Evolutionary conservation across 2,888 invertebrate species (phyloP), one percentile per base, ranked within the genome.

Genomic region (Muschampia plurimacula): DNA sequence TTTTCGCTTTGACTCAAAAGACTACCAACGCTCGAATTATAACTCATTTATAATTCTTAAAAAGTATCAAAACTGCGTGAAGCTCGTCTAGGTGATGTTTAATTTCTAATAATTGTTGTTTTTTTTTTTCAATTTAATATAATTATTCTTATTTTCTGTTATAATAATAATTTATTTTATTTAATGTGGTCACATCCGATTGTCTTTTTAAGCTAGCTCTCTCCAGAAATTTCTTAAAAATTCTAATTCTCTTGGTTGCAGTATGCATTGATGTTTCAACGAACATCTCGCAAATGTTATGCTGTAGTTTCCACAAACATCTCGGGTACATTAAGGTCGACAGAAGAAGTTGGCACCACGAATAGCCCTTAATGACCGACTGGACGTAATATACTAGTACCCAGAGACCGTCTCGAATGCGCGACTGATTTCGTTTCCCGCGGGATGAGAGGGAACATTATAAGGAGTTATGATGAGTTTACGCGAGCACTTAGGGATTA

Each of bases 281-380:
- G 8, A 22, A 15, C 15, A 22, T 52, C 52, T 52, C n/a, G 15
- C 9, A 52, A 52, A 52, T 52, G 52, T 52, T 52, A 9, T 2
- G 22, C 15, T 6, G 15, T 15, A 9, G 15, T 52, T 8, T 52
- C 59, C 32, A 60, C 52, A 69, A 36, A 46, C 55, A 65, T 62
- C 52, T 28, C 67, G 62, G 62, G 41, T 67, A 72, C 72, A 67
- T 67, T 72, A 72, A 68, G 62, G 52, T 63, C 60, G 60, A 60
- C 32, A 72, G 41, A 72, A 65, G 70, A 70, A 67, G 62, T 67
- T 63, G 67, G 72, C 72, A 74, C 84, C 85, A 79, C 88, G 87
- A 92, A 91, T 91, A 86, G 86, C 77, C 84, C 86, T 80, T 92
- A 93, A 92, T 91, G 92, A 91, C 86, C 83, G 81, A 79, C 81